These are phyloP conservation scores for Spheniscus mendiculus DNA, from an alignment of 2,113 vertebrate species.

Conservation along the genomic window DNA sequence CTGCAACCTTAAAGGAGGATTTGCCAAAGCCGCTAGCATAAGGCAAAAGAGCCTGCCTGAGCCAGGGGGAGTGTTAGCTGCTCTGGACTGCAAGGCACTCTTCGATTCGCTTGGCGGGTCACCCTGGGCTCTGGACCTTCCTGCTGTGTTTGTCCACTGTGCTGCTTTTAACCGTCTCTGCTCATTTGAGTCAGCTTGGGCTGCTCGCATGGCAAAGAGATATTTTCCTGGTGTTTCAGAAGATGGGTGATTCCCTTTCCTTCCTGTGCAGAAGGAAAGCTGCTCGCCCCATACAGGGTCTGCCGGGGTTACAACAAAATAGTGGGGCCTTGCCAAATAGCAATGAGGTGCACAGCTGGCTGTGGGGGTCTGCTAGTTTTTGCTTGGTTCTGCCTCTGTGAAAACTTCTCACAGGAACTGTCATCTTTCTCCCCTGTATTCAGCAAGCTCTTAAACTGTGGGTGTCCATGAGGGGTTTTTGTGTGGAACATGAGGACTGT, in stretches of 20 bases:
- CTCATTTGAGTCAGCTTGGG: not conserved
- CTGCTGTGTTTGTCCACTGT: not conserved
- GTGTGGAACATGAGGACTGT: not conserved
- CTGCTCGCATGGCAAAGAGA: not conserved
- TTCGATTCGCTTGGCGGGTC: fast-evolving
- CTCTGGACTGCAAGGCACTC: not conserved
- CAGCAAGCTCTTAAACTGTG: not conserved
- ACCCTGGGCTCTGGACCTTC: not conserved
- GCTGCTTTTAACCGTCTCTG: not conserved
- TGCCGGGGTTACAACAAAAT: not conserved
- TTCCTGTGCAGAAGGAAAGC: not conserved
- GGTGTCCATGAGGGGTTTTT: not conserved
- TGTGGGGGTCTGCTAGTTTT: not conserved
- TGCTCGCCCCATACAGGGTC: not conserved
- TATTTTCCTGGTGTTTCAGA: not conserved
- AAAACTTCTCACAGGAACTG: not conserved
- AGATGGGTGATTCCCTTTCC: not conserved
- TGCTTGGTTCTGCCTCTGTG: not conserved
- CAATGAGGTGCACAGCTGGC: not conserved
- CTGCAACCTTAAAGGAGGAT: not conserved
- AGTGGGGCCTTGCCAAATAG: not conserved
- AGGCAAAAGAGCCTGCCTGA: not conserved
- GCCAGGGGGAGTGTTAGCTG: not conserved
- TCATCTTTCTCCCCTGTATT: not conserved
- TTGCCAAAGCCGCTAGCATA: not conserved